These are phyloP conservation scores for Thaumatotibia leucotreta DNA, from an alignment of 1,140 invertebrate genomes.

Conservation along the genomic window DNA sequence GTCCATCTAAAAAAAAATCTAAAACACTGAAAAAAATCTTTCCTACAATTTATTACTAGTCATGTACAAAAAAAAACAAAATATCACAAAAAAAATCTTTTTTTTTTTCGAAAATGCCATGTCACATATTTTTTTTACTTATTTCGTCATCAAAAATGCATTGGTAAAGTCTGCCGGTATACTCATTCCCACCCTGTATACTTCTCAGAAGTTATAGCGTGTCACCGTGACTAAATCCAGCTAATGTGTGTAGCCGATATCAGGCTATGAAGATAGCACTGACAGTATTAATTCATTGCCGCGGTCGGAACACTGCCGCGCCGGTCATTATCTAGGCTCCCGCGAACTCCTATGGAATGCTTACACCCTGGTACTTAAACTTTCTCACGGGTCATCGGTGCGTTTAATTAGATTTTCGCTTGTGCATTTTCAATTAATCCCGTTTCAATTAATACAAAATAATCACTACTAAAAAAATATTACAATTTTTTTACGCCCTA, in stretches of 20 bases:
- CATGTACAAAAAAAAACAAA: too few species aligned
- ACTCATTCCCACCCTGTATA: background rate
- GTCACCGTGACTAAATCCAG: conserved; percentile 8
- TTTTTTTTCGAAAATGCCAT: too few species aligned
- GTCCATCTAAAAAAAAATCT: too few species aligned
- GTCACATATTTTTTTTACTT: too few species aligned
- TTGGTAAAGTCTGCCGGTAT: background rate
- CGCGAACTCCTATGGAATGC: background rate
- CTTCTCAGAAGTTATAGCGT: background rate
- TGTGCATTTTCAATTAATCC: background rate
- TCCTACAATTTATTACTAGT: too few species aligned
- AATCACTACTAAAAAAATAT: too few species aligned
- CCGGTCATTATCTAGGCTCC: conserved; percentile 13
- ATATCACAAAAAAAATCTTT: too few species aligned
- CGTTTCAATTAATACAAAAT: too few species aligned
- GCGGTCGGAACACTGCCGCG: conserved; percentile 4
- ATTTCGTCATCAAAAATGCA: too few species aligned
- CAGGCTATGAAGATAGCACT: conserved; percentile 14
- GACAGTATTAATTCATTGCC: conserved; percentile 18
- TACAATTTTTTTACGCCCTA: too few species aligned
- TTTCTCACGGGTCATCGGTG: background rate
- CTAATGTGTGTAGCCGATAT: conserved; percentile 14
- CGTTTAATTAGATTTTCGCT: background rate
- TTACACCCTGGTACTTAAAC: conserved; percentile 4
- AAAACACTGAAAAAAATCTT: too few species aligned